Conservation (phyloP, 2,797 vertebrate species). For the Brotula barbata region DNA sequence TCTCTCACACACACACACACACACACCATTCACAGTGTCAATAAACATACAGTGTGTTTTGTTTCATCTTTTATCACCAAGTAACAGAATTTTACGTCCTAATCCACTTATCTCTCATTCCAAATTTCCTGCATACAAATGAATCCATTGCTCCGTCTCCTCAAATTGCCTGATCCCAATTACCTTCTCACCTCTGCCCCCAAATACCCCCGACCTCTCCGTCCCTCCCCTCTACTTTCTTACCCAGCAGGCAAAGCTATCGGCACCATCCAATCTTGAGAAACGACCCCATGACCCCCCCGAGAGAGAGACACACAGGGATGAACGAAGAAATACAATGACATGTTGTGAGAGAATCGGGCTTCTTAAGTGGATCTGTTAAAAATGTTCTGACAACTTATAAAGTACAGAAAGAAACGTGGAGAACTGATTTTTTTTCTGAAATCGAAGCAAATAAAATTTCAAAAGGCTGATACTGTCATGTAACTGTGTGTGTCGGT, state of each 20-base stretch:
- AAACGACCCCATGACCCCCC: constrained; percentile 61
- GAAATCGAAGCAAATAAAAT: no score
- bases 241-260: constrained; percentile 78
- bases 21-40: no score
- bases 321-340: constrained; percentile 38
- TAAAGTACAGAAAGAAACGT: no score
- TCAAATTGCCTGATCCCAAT: constrained; percentile 69
- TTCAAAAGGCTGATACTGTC: no score
- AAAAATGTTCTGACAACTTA: no score
- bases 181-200: constrained; percentile 75
- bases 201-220: constrained; percentile 54
- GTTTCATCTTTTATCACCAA: no score
- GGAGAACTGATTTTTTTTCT: no score
- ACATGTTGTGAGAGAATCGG: not conserved
- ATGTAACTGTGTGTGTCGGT: no score
- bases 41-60: not conserved
- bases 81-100: not conserved
- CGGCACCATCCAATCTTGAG: constrained; percentile 70
- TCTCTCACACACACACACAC: constrained; percentile 20
- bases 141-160: constrained; percentile 50
- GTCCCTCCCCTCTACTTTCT: constrained; percentile 61
- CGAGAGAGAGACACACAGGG: constrained; percentile 14
- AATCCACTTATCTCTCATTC: constrained; percentile 12
- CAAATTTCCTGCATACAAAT: constrained; percentile 21
- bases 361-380: no score